Conservation (phyloP, 2,888 invertebrate species). For the Sesia bembeciformis region DNA sequence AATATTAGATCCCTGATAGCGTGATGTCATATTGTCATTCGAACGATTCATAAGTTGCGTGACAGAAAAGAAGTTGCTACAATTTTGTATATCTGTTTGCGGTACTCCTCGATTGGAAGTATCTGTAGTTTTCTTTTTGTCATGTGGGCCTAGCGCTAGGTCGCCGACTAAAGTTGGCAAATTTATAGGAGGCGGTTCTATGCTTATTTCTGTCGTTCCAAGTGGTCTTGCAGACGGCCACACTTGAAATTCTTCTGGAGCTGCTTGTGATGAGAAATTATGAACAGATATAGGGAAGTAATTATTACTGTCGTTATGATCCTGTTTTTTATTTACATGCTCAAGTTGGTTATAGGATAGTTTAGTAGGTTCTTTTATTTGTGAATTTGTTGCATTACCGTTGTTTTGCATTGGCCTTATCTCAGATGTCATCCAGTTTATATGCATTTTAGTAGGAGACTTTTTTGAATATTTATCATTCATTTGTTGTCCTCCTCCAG, state of each 20-base stretch:
- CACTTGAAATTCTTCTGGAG: slow-evolving; percentile 56
- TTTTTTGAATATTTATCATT: slow-evolving; percentile 61
- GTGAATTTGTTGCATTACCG: slow-evolving; percentile 34
- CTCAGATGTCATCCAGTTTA: slow-evolving; percentile 71
- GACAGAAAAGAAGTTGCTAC: slow-evolving; percentile 61
- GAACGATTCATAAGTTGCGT: slow-evolving; percentile 66
- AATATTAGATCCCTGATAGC: slow-evolving; percentile 39
- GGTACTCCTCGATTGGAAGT: slow-evolving; percentile 29
- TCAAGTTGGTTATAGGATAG: slow-evolving; percentile 36
- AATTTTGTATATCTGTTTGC: slow-evolving; percentile 51
- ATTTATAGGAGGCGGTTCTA: slow-evolving; percentile 65
- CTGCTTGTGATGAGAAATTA: slow-evolving; percentile 46
- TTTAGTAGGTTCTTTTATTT: slow-evolving; percentile 44
- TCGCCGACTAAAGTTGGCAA: slow-evolving; percentile 63
- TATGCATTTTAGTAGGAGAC: slow-evolving; percentile 62
- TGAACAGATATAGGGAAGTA: slow-evolving; percentile 63
- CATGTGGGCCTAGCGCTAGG: slow-evolving; percentile 61
- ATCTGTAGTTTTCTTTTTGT: slow-evolving; percentile 54
- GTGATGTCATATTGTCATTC: slow-evolving; percentile 43
- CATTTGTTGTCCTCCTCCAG: slow-evolving; percentile 29
- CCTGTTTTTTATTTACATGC: slow-evolving; percentile 38
- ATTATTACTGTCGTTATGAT: slow-evolving; percentile 43
- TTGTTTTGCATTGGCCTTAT: slow-evolving; percentile 52
- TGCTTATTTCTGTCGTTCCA: slow-evolving; percentile 64
- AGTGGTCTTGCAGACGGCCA: slow-evolving; percentile 60